A percentile compares a stretch with the other conserved stretches of the same genome.
These are phyloP conservation scores for Ranitomeya imitator DNA, from an alignment of 2,113 vertebrate genomes.

Conservation along the genomic window DNA sequence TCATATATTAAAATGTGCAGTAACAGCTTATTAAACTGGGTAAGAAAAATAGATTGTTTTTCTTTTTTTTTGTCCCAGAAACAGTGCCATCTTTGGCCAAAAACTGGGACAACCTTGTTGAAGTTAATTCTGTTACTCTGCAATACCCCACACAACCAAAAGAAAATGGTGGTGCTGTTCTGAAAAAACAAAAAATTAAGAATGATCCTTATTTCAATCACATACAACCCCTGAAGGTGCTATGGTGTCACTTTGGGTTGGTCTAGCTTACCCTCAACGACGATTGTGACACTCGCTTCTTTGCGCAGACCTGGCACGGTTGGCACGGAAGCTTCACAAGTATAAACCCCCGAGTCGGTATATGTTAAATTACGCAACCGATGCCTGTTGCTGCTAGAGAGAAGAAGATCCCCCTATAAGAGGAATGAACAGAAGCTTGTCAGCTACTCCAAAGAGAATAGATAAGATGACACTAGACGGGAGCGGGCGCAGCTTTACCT, in stretches of 20 bases:
- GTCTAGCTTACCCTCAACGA: slow-evolving; percentile 74
- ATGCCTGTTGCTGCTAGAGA: slow-evolving; percentile 67
- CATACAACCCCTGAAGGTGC: background rate
- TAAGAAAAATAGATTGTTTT: background rate
- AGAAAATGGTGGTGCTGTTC: background rate
- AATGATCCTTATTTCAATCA: background rate
- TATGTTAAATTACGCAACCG: slow-evolving; percentile 65
- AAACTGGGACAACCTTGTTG: background rate
- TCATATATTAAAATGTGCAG: no score
- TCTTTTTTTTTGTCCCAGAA: background rate
- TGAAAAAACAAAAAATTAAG: background rate
- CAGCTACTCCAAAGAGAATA: background rate
- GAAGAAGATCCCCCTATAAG: slow-evolving; percentile 66
- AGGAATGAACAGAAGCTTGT: background rate
- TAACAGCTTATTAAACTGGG: no score
- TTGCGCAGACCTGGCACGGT: slow-evolving; percentile 72
- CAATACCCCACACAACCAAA: background rate
- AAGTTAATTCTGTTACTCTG: background rate
- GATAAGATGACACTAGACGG: background rate
- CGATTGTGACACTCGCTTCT: slow-evolving; percentile 68
- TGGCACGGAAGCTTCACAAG: slow-evolving; percentile 75
- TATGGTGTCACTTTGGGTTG: background rate
- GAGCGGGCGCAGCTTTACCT: slow-evolving; percentile 68
- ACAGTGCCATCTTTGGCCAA: background rate
- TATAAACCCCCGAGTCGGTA: slow-evolving; percentile 72